Percentiles rank a stretch among this genome's conserved stretches.
These are phyloP conservation scores for Oligia strigilis DNA, from an alignment of 2,888 invertebrate genomes.

Conservation along the genomic window DNA sequence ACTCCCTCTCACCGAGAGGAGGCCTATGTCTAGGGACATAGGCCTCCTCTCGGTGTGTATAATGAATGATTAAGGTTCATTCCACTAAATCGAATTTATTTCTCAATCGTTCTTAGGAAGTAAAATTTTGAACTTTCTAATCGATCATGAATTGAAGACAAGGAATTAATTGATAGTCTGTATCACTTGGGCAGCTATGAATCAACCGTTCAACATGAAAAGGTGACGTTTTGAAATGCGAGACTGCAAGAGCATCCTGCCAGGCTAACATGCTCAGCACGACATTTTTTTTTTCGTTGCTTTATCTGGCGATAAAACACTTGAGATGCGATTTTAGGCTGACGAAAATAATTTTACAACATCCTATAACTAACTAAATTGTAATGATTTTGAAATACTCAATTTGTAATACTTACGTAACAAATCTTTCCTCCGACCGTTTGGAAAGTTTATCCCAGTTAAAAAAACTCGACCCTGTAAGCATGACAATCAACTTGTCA, in stretches of 20 bases:
- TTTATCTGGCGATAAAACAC: not conserved
- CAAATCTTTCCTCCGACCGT: not conserved
- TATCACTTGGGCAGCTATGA: slow-evolving; percentile 1
- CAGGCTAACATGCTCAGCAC: not conserved
- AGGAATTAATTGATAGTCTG: not conserved
- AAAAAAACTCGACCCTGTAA: not conserved
- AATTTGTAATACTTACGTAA: too few relatives aligned
- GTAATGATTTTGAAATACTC: not conserved
- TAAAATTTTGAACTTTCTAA: not conserved
- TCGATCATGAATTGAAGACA: not conserved
- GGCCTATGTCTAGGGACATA: too few relatives aligned
- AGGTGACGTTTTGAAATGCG: not conserved
- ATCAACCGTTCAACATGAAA: not conserved
- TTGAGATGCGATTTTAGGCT: not conserved
- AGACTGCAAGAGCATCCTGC: slow-evolving; percentile 2
- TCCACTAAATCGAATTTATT: not conserved
- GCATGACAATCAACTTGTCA: too few relatives aligned
- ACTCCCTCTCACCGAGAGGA: too few relatives aligned
- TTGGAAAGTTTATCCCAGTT: not conserved
- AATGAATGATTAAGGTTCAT: not conserved
- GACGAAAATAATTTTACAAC: not conserved
- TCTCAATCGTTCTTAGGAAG: not conserved
- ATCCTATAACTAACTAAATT: not conserved
- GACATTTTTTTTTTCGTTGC: not conserved
- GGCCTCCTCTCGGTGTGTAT: too few relatives aligned